Evolutionary conservation across 2,797 vertebrate species (phyloP).

Genomic region (Lacerta viridis): DNA sequence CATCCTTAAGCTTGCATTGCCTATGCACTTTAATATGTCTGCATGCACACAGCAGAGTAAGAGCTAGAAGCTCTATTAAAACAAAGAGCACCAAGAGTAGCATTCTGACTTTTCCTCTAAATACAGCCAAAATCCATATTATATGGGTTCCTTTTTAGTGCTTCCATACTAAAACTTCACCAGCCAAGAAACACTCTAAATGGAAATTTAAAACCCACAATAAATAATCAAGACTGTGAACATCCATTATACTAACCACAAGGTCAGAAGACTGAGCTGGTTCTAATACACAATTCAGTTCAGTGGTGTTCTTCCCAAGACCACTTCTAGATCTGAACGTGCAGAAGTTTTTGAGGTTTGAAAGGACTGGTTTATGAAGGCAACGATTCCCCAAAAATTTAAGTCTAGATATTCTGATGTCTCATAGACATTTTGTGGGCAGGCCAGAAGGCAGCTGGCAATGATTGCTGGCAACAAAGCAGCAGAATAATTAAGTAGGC

Average conservation of each 20-base stretch:
- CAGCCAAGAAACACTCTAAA: background rate
- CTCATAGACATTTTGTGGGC: background rate
- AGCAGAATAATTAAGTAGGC: background rate
- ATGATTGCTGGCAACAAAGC: background rate
- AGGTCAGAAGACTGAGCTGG: background rate
- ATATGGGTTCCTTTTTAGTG: background rate
- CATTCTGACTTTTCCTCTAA: background rate
- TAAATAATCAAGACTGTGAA: background rate
- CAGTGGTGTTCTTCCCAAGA: background rate
- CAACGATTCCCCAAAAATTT: background rate
- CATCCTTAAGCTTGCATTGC: background rate
- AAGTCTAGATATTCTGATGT: background rate
- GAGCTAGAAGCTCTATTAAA: background rate
- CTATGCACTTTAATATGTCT: background rate
- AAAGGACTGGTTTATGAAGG: background rate
- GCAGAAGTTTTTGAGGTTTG: background rate
- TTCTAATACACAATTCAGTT: background rate
- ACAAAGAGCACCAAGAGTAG: rapidly evolving
- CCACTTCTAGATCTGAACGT: rapidly evolving
- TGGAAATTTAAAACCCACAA: background rate
- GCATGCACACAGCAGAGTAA: background rate
- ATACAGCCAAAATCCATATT: background rate
- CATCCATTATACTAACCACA: background rate
- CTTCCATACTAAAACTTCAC: background rate
- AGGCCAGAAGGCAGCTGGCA: background rate